A percentile compares a stretch with the other conserved stretches of the same genome.
These are phyloP conservation scores for Eurystomus glaucurus DNA, from an alignment of 2,797 vertebrate genomes.

Conservation along the genomic window DNA sequence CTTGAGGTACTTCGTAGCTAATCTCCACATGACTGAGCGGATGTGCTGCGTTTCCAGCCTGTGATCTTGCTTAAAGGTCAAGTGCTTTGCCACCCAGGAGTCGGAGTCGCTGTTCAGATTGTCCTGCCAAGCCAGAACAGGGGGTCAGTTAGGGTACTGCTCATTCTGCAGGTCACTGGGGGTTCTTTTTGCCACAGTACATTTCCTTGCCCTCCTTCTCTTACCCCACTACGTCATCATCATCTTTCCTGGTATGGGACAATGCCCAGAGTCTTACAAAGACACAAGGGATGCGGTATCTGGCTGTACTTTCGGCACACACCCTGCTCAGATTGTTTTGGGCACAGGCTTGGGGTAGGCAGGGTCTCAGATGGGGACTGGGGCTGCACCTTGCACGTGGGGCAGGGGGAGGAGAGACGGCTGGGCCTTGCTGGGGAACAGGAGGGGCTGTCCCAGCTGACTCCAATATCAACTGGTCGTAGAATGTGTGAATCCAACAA, in stretches of 20 bases:
- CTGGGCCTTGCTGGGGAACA: background rate
- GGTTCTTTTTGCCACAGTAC: background rate
- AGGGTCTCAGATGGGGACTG: background rate
- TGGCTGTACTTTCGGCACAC: background rate
- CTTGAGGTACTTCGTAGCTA: slow-evolving; percentile 89
- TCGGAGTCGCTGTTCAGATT: slow-evolving; percentile 74
- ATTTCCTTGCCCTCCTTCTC: background rate
- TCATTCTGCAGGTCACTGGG: rapidly evolving
- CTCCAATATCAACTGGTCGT: too few relatives aligned
- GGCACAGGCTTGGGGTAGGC: background rate
- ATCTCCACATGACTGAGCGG: slow-evolving; percentile 90
- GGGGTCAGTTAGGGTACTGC: background rate
- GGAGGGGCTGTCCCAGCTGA: background rate
- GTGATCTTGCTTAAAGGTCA: slow-evolving; percentile 92
- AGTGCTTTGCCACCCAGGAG: slow-evolving; percentile 78
- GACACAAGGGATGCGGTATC: background rate
- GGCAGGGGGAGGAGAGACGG: background rate
- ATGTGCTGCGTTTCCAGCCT: slow-evolving; percentile 89
- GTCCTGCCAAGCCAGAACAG: slow-evolving; percentile 77
- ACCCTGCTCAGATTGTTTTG: background rate
- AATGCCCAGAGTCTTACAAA: background rate
- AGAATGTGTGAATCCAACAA: background rate
- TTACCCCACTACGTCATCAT: background rate
- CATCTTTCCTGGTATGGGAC: background rate
- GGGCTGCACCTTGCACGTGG: background rate